A percentile compares a stretch with the other conserved stretches of the same genome.
phyloP scores from a whole-genome alignment of 2,113 vertebrate genomes.

The Bufo bufo region DNA sequence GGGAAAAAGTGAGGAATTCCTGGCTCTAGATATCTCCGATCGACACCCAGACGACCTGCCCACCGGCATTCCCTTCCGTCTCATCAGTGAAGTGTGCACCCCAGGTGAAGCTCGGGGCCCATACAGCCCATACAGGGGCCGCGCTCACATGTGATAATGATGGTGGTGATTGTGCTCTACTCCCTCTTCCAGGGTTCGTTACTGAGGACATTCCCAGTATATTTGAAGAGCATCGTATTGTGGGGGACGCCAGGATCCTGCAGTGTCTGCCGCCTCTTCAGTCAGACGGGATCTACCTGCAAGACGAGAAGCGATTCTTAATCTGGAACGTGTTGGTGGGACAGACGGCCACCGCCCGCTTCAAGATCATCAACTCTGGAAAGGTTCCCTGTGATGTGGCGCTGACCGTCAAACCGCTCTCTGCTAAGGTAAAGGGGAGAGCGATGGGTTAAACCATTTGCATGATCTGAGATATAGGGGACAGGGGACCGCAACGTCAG shows the following conservation, averaged over 20 bases:
- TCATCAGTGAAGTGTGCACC: constrained; percentile 81
- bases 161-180: too few species aligned
- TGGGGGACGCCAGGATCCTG: constrained; percentile 70
- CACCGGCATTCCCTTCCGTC: constrained; percentile 75
- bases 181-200: constrained; percentile 70
- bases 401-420: constrained; percentile 71
- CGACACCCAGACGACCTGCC: constrained; percentile 81
- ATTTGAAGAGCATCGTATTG: constrained; percentile 87
- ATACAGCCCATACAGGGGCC: neutral
- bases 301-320: constrained; percentile 85
- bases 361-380: constrained; percentile 79
- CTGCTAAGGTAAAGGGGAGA: constrained; percentile 71
- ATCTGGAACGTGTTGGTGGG: constrained; percentile 82
- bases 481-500: neutral
- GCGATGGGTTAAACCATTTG: neutral
- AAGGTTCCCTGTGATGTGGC: constrained; percentile 79
- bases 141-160: neutral
- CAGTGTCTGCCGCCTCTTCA: constrained; percentile 68
- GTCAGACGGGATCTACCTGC: constrained; percentile 75
- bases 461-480: neutral
- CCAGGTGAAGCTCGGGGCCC: constrained; percentile 74
- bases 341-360: constrained; percentile 74
- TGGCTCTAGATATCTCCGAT: constrained; percentile 80
- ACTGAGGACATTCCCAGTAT: constrained; percentile 74
- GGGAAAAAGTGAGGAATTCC: constrained; percentile 75